phyloP scores from a whole-genome alignment of 2,888 invertebrate genomes.

The Sinotaia quadrata region DNA sequence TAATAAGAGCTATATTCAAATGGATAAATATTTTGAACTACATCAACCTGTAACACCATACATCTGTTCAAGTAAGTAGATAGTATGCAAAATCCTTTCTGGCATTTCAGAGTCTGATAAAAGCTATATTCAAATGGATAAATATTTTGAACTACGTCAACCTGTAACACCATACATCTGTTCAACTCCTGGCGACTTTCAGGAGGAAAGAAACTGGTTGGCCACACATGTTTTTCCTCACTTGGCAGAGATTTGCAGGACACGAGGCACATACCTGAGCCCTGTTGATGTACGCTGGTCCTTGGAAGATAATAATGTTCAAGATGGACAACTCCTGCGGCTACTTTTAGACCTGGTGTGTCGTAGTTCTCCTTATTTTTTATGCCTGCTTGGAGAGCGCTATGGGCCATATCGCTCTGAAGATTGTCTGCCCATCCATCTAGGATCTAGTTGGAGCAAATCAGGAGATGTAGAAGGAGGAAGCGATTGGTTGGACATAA shows the following conservation, averaged over 20 bases:
- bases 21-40: slow-evolving; percentile 54
- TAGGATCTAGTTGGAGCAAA: not conserved
- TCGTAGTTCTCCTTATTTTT: slow-evolving; percentile 64
- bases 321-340: slow-evolving; percentile 53
- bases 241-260: slow-evolving; percentile 52
- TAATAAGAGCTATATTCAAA: slow-evolving; percentile 2
- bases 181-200: slow-evolving; percentile 60
- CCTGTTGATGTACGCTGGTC: slow-evolving; percentile 66
- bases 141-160: slow-evolving; percentile 52
- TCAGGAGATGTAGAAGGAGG: not conserved
- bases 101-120: not conserved
- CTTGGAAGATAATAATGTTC: slow-evolving; percentile 46
- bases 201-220: slow-evolving; percentile 53
- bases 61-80: slow-evolving; percentile 60
- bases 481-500: slow-evolving; percentile 52
- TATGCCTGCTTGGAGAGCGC: slow-evolving; percentile 67
- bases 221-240: slow-evolving; percentile 58
- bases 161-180: slow-evolving; percentile 59
- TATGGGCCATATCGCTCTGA: slow-evolving; percentile 59
- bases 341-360: slow-evolving; percentile 58
- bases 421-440: not conserved
- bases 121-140: no score
- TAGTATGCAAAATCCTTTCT: no score
- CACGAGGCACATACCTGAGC: slow-evolving; percentile 59
- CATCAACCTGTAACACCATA: slow-evolving; percentile 57